Conservation (phyloP, 2,113 vertebrate genomes). For the Triplophysa tibetana region DNA sequence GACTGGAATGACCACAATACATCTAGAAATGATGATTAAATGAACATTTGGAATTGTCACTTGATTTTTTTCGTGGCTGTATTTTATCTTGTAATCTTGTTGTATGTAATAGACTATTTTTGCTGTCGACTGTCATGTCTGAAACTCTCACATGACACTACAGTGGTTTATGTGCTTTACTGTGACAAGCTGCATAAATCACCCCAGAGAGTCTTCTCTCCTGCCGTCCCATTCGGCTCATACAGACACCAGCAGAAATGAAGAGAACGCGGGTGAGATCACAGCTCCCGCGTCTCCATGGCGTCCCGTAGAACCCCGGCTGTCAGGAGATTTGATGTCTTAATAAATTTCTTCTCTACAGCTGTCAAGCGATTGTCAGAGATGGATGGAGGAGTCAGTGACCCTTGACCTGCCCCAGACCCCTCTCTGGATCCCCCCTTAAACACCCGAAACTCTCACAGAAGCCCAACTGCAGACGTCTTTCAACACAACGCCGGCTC, state of each 20-base stretch:
- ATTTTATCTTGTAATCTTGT: no score
- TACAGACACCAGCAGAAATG: slow-evolving; percentile 1
- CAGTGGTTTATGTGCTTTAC: no score
- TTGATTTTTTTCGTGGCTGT: no score
- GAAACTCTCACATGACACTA: no score
- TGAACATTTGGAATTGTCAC: no score
- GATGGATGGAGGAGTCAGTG: slow-evolving; percentile 88
- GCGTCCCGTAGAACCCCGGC: slow-evolving; percentile 57
- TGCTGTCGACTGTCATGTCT: neutral
- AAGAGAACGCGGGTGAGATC: neutral
- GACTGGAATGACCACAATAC: no score
- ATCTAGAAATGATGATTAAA: no score
- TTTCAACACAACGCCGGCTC: slow-evolving; percentile 43
- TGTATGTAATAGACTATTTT: neutral
- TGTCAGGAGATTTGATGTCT: slow-evolving; percentile 90
- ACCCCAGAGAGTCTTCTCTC: neutral
- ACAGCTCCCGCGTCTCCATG: slow-evolving; percentile 4
- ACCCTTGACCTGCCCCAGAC: slow-evolving; percentile 83
- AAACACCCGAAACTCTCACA: slow-evolving; percentile 36
- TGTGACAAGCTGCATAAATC: neutral
- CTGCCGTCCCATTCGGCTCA: neutral
- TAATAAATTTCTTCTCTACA: slow-evolving; percentile 90
- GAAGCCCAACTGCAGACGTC: slow-evolving; percentile 33
- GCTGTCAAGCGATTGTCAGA: slow-evolving; percentile 76
- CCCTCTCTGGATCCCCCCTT: slow-evolving; percentile 28